Evolutionary conservation across 2,797 vertebrate species (phyloP), one percentile per base, ranked within the genome.

Genomic region (Trachops cirrhosus): DNA sequence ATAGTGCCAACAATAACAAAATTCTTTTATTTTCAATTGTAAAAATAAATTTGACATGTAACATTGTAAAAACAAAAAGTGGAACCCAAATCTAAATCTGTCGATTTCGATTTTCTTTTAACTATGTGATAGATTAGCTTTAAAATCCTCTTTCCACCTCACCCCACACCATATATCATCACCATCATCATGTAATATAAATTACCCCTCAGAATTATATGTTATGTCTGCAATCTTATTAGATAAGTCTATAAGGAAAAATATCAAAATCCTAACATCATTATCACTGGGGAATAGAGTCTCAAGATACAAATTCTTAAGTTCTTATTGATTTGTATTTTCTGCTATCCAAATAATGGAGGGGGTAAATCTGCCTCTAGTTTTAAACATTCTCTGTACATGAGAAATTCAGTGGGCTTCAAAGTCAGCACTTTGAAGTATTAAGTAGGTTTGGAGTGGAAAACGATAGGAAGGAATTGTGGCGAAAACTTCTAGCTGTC

Each of bases 81-180:
- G 24, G 59, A 93, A 83, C 39, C 78, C 67, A 86, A 91, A 97
- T 52, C 14, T 46, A 91, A 73, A 54, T 54, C 39, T 79, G 44
- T 39, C 29, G n/a, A 73, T 85, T 91, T 87, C 4, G 88, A 18
- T 59, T 95, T 89, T 90, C 80, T 90, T 93, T 91, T 41, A 91
- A 50, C 5, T 83, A 32, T 73, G 48, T 21, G 48, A 78, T 15
- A 86, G 79, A 37, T 74, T 78, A 48, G n/a, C 48, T 62, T 62
- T 62, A 89, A 89, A 95, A 62, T 54, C 15, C 26, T 83, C 22
- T 88, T 59, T 39, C 29, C 9, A 64, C 2, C 62, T 29, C 29
- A 91, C 18, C 68, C 7, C n/a, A 32, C 29, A 26, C 32, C 48
- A 9, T 26, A 39, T 89, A 50, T 59, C 24, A 64, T 24, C 59